Conservation (phyloP, 2,888 invertebrate genomes). For the Tetramorium bicarinatum region DNA sequence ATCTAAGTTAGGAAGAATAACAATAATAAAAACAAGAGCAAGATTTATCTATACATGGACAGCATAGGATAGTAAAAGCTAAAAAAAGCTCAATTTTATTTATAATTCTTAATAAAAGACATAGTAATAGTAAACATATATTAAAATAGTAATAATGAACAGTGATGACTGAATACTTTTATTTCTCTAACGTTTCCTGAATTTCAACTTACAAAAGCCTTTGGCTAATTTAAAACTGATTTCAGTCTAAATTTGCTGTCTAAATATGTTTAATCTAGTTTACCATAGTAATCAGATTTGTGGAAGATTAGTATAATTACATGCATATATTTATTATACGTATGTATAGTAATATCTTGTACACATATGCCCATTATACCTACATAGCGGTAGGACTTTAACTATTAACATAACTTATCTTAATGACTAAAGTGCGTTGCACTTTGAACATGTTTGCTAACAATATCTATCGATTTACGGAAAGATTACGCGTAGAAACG, state of each 20-base stretch:
- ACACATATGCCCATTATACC: neutral
- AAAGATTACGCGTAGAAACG: neutral
- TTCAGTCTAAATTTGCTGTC: neutral
- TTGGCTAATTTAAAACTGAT: conserved; percentile 5
- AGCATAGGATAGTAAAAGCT: neutral
- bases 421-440: conserved; percentile 1
- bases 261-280: neutral
- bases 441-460: conserved; percentile 10
- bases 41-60: neutral
- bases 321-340: neutral
- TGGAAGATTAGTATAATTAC: neutral
- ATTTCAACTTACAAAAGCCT: neutral
- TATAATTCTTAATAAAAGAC: neutral
- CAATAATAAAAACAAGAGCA: neutral
- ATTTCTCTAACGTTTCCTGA: neutral
- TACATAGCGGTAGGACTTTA: neutral
- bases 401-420: conserved; percentile 15
- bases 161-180: neutral
- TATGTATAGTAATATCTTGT: neutral
- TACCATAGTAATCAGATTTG: neutral
- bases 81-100: neutral
- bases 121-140: neutral
- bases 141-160: neutral
- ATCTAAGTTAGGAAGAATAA: neutral
- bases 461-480: conserved; percentile 16